Conservation (phyloP, 2,113 vertebrate species). For the Sisor rabdophorus region DNA sequence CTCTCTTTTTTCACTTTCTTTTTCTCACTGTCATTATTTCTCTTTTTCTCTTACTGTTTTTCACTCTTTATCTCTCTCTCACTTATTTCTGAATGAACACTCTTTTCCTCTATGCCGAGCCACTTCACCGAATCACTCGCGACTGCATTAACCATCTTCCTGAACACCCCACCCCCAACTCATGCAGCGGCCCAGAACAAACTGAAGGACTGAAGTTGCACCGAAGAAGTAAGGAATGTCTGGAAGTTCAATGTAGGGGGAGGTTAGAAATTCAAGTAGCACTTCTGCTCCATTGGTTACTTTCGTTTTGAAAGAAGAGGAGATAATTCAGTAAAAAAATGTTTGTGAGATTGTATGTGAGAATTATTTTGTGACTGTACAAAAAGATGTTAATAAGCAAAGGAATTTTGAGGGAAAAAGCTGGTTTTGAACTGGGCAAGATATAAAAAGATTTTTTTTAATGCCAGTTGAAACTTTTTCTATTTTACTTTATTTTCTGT, state of each 20-base stretch:
- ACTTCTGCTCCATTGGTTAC: conserved; percentile 53
- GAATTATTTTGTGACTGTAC: conserved; percentile 53
- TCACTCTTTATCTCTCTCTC: conserved; percentile 28
- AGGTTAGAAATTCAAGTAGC: conserved; percentile 48
- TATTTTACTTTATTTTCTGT: conserved; percentile 58
- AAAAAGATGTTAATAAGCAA: conserved; percentile 40
- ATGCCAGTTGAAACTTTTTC: conserved; percentile 54
- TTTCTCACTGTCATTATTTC: conserved; percentile 34
- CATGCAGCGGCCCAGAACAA: conserved; percentile 12
- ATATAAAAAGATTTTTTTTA: conserved; percentile 16
- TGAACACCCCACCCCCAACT: neutral
- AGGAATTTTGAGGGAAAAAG: conserved; percentile 15
- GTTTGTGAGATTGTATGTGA: conserved; percentile 37
- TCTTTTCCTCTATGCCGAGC: conserved; percentile 39
- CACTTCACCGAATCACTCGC: conserved; percentile 37
- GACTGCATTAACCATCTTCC: conserved; percentile 32
- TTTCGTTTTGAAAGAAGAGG: conserved; percentile 40
- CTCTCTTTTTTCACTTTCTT: neutral
- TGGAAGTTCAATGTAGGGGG: conserved; percentile 21
- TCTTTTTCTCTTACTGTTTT: conserved; percentile 7
- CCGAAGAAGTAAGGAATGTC: conserved; percentile 30
- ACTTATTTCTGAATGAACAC: conserved; percentile 42
- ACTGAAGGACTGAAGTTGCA: conserved; percentile 16
- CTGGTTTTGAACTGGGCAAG: conserved; percentile 20
- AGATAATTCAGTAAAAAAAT: conserved; percentile 28